Percentiles rank a stretch among this genome's conserved stretches.
Conservation (phyloP, 2,113 vertebrate genomes). For the Hypanus sabinus region DNA sequence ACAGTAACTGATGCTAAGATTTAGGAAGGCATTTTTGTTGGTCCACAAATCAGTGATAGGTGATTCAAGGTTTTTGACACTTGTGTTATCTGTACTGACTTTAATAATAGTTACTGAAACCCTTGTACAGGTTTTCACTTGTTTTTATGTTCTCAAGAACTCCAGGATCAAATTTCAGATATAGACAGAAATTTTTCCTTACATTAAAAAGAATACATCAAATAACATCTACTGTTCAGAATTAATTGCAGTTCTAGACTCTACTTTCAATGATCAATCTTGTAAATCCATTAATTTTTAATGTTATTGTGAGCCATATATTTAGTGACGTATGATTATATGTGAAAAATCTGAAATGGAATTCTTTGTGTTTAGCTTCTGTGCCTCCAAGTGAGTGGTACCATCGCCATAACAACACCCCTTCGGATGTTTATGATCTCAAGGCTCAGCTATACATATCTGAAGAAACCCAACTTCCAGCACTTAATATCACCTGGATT, state of each 20-base stretch:
- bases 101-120: background rate
- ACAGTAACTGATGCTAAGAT: too few relatives aligned
- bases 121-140: background rate
- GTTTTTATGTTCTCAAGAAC: background rate
- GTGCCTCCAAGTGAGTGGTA: slow-evolving; percentile 43
- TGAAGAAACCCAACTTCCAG: background rate
- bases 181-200: background rate
- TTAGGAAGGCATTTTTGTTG: too few relatives aligned
- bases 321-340: background rate
- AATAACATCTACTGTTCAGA: background rate
- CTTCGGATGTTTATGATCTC: slow-evolving; percentile 49
- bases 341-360: background rate
- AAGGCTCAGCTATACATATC: slow-evolving; percentile 19
- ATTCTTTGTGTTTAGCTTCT: slow-evolving; percentile 21
- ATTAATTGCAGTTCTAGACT: background rate
- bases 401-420: slow-evolving; percentile 40
- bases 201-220: background rate
- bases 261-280: background rate
- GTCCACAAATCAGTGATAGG: too few relatives aligned
- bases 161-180: background rate
- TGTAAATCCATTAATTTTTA: background rate
- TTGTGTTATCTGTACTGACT: background rate
- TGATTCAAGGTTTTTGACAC: background rate
- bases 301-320: background rate
- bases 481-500: slow-evolving; percentile 64